Conservation (phyloP, 2,888 invertebrate species). For the Antitype chi region DNA sequence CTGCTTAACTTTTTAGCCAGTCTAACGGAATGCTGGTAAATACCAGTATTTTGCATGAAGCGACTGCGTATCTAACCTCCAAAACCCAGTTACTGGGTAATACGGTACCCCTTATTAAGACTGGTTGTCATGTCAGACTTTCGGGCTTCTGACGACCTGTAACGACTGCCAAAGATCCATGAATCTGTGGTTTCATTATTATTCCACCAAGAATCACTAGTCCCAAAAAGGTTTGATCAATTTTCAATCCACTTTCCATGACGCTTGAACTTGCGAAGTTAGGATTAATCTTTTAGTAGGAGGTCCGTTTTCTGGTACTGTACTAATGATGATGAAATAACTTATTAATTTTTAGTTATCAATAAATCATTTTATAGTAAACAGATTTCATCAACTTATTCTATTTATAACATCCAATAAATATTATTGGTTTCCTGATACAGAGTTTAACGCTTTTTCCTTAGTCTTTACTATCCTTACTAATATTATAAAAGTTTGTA, state of each 20-base stretch:
- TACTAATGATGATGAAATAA: slow-evolving; percentile 22
- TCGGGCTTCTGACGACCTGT: too few relatives aligned
- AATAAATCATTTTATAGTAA: slow-evolving; percentile 8
- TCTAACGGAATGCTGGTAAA: too few relatives aligned
- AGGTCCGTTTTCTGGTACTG: neutral
- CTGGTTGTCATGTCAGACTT: too few relatives aligned
- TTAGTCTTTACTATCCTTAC: too few relatives aligned
- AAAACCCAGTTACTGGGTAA: too few relatives aligned
- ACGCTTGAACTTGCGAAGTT: neutral
- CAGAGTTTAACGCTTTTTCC: slow-evolving; percentile 29
- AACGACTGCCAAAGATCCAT: too few relatives aligned
- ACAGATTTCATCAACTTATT: slow-evolving; percentile 38
- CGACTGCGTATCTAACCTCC: too few relatives aligned
- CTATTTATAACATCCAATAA: slow-evolving; percentile 25
- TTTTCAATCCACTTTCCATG: neutral
- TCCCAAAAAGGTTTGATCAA: neutral
- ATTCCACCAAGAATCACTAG: neutral
- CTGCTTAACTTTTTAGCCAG: too few relatives aligned
- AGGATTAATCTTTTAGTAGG: neutral
- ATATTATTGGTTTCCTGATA: slow-evolving; percentile 33
- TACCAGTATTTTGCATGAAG: too few relatives aligned
- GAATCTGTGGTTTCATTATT: neutral
- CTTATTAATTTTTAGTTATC: slow-evolving; percentile 5
- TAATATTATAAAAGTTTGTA: too few relatives aligned
- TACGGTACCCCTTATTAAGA: too few relatives aligned